Evolutionary conservation across 2,797 vertebrate genomes (phyloP), one percentile per base, ranked within the genome.

Genomic region (Gambelia wislizenii): DNA sequence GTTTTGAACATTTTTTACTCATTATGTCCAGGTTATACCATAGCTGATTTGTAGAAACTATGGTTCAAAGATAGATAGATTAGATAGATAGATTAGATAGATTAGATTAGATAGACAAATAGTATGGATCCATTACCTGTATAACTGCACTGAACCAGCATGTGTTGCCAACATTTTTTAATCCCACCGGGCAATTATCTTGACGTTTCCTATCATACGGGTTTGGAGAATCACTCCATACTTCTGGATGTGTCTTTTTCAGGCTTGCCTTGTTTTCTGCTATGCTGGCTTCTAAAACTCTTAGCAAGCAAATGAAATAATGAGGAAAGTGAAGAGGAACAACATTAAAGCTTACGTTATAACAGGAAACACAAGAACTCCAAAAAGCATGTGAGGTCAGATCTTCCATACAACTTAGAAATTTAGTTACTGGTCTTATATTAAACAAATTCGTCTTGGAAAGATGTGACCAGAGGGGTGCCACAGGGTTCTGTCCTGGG

Each of bases 61-160:
- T 14, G 42, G 12, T 59, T 39, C 3, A 89, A 78, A 18, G n/a
- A 64, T 49, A n/a, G n/a, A n/a, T n/a, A n/a, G n/a, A n/a, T n/a
- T n/a, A n/a, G n/a, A n/a, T n/a, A n/a, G n/a, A n/a, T n/a, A n/a
- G n/a, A n/a, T n/a, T n/a, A n/a, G n/a, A n/a, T n/a, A n/a, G n/a
- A n/a, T n/a, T n/a, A n/a, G n/a, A n/a, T n/a, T n/a, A n/a, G n/a
- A n/a, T n/a, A n/a, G n/a, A n/a, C n/a, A n/a, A n/a, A n/a, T n/a
- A n/a, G 39, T 75, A 14, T 0, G 0, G 2, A 42, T 96, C 20
- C 1, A 78, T 97, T 96, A 99, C 99, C 98, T 99, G 99, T 96
- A 99, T 99, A 91, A 99, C 99, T 61, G 99, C 99, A 92, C 99
- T 99, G 97, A 99, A 99, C 99, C 99, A 99, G 96, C 99, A 99